A percentile compares a stretch with the other conserved stretches of the same genome.
Conservation (phyloP, 2,797 vertebrate species). For the Halcyon chelicuti region DNA sequence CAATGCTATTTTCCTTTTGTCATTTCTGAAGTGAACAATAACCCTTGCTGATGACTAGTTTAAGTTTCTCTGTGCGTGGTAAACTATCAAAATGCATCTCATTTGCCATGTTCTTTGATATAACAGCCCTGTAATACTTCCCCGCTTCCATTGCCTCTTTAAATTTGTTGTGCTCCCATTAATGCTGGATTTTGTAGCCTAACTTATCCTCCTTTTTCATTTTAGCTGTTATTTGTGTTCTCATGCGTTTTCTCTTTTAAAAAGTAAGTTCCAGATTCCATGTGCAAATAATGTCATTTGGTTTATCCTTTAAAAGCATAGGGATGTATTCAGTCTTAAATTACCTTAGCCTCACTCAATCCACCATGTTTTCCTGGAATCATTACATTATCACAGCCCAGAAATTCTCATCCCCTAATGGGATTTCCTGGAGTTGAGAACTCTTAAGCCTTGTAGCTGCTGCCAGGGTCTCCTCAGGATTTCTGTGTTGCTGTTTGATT, state of each 20-base stretch:
- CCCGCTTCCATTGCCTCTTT: background rate
- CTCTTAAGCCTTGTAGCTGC: background rate
- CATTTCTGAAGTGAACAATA: background rate
- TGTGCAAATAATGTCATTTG: background rate
- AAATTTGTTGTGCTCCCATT: background rate
- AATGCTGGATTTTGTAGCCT: background rate
- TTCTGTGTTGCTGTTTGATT: background rate
- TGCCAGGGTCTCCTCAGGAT: background rate
- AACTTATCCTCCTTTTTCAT: background rate
- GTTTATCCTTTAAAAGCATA: background rate
- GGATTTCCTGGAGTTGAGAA: slow-evolving; percentile 37
- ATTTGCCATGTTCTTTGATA: background rate
- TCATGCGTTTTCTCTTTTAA: background rate
- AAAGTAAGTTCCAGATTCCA: background rate
- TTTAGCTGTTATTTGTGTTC: background rate
- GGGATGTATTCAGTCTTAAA: background rate
- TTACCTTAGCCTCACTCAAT: background rate
- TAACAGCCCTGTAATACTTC: background rate
- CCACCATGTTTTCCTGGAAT: background rate
- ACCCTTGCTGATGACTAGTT: background rate
- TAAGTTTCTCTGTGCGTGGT: background rate
- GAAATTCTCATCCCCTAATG: background rate
- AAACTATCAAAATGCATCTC: background rate
- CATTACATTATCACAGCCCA: background rate
- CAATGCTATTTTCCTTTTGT: background rate